phyloP scores from a whole-genome alignment of 2,113 vertebrate species.

The Pycnonotus jocosus region DNA sequence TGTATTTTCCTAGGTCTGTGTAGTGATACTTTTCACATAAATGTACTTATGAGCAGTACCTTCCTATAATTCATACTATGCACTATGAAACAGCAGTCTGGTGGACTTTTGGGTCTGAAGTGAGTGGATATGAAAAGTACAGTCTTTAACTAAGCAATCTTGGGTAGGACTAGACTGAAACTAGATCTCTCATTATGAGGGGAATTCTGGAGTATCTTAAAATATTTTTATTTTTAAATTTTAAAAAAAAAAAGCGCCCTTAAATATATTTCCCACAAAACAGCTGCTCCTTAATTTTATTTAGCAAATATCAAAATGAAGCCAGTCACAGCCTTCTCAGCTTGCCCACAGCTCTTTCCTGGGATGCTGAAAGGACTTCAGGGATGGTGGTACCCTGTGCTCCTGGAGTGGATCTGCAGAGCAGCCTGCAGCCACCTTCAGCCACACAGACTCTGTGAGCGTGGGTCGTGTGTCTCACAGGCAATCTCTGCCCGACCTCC shows the following conservation, averaged over 20 bases:
- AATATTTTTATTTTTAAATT: neutral
- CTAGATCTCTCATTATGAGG: neutral
- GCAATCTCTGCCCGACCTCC: neutral
- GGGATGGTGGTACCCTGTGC: neutral
- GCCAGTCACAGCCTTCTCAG: neutral
- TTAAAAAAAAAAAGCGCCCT: neutral
- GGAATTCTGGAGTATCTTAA: neutral
- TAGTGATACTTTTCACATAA: neutral
- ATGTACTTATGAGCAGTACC: rapidly evolving
- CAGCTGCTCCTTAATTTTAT: conserved; percentile 12
- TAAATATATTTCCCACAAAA: conserved; percentile 22
- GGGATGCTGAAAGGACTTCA: neutral
- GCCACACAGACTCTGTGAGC: neutral
- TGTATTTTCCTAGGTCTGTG: neutral
- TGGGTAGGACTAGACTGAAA: neutral
- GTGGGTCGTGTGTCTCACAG: neutral
- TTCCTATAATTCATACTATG: neutral
- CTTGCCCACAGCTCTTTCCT: neutral
- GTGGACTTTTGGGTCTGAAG: neutral
- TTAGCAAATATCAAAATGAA: conserved; percentile 20
- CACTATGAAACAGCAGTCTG: neutral
- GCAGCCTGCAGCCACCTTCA: neutral
- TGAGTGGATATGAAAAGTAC: neutral
- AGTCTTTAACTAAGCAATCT: neutral
- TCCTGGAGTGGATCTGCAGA: rapidly evolving